Base-by-base conservation (phyloP, 2,888 invertebrate species). In the Lasioglossum leucozonium region DNA sequence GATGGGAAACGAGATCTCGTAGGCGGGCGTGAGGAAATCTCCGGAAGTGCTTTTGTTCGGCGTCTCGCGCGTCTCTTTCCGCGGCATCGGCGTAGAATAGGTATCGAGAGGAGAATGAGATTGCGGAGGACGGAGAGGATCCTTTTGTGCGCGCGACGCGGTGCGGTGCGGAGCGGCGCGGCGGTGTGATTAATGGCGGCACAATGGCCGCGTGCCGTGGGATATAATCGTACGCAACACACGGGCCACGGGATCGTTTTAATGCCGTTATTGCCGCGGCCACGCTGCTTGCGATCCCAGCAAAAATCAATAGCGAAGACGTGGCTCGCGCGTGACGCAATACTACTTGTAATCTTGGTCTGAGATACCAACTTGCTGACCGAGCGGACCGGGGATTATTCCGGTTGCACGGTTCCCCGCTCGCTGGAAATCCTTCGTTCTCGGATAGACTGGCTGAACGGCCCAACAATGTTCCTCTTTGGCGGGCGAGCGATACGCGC, bases 21-120 rank as follows among this genome's bases (percentile, higher is more conserved):
- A 44, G 87, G 86, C 82, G 87, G 58, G 58, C 77, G 81, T 79
- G 87, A 82, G 84, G 87, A 87, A 87, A 87, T 87, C 78, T 74
- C 34, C 79, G 81, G 84, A 79, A 79, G 84, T 71, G 77, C 58
- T 80, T 84, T 86, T 86, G 78, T 86, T 81, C 79, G 71, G 22
- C 10, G n/a, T 69, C 67, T 65, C 51, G 55, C 81, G 77, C 42
- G 44, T 30, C 42, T 72, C 77, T 72, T 81, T 78, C 71, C 74
- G 76, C 42, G 55, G 83, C 79, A 74, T 82, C 82, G 86, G 67
- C 55, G 71, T 37, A 62, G 83, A 74, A 80, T 73, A 81, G 75
- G 72, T 80, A 83, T 79, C 87, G 86, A 72, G 72, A 69, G 86
- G 51, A 69, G 86, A 82, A 86, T 62, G 79, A 55, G 82, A 86